Conservation (phyloP, 2,888 invertebrate species). For the Cepaea hortensis region DNA sequence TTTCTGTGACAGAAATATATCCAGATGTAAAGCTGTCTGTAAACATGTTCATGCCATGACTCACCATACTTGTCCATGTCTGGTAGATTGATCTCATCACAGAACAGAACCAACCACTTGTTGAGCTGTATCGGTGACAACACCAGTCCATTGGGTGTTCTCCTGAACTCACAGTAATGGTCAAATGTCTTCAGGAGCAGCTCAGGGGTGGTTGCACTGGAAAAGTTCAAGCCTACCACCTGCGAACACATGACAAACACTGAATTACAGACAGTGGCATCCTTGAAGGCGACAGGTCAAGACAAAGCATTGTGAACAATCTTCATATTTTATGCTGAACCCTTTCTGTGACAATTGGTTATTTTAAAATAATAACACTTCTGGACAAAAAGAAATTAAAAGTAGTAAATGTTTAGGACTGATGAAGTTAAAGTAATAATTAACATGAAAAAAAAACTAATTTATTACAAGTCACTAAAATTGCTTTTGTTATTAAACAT, state of each 20-base stretch:
- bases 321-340: neutral
- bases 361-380: too few species aligned
- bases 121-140: slow-evolving; percentile 94
- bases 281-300: neutral
- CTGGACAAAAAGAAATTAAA: too few species aligned
- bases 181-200: slow-evolving; percentile 98
- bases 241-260: slow-evolving; percentile 52
- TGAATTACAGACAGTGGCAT: neutral
- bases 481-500: too few species aligned
- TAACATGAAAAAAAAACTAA: too few species aligned
- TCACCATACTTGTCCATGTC: slow-evolving; percentile 98
- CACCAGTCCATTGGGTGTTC: slow-evolving; percentile 98
- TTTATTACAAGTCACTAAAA: too few species aligned
- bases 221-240: slow-evolving; percentile 99
- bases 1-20: too few species aligned
- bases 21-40: too few species aligned
- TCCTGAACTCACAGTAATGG: slow-evolving; percentile 99
- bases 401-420: too few species aligned
- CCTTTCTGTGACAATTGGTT: neutral
- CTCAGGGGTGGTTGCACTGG: slow-evolving; percentile 98
- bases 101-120: slow-evolving; percentile 98
- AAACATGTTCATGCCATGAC: slow-evolving; percentile 11
- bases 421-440: too few species aligned
- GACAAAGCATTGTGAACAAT: neutral
- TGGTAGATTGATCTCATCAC: slow-evolving; percentile 99